Conservation (phyloP, 2,888 invertebrate species). For the Lasius fuliginosus region DNA sequence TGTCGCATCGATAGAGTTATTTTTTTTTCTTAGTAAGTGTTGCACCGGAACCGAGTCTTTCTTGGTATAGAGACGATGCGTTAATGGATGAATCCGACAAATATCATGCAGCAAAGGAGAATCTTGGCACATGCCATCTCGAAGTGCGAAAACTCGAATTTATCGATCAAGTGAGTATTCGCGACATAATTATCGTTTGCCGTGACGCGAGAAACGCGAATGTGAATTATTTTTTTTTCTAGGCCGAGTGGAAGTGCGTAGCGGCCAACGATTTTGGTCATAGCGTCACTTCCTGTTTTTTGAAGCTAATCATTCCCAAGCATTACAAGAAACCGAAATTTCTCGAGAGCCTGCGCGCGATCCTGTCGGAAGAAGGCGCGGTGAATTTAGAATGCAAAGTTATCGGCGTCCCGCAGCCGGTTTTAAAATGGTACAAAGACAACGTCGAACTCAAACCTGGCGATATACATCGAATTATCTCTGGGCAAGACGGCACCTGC, state of each 20-base stretch:
- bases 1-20: not conserved
- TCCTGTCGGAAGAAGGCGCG: constrained; percentile 95
- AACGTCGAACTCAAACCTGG: constrained; percentile 96
- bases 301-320: constrained; percentile 94
- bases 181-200: not conserved
- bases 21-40: constrained; percentile 89
- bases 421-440: constrained; percentile 97
- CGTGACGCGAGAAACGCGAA: not conserved
- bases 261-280: constrained; percentile 96
- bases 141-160: constrained; percentile 92
- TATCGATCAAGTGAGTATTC: constrained; percentile 89
- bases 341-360: constrained; percentile 94
- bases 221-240: not conserved
- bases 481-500: constrained; percentile 96
- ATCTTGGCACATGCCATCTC: constrained; percentile 91
- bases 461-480: constrained; percentile 96
- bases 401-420: constrained; percentile 95
- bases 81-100: constrained; percentile 90
- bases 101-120: constrained; percentile 90
- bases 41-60: constrained; percentile 92
- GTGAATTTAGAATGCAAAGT: constrained; percentile 97
- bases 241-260: constrained; percentile 96
- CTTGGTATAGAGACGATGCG: constrained; percentile 96
- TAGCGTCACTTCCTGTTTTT: constrained; percentile 94
- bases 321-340: constrained; percentile 96